Evolutionary conservation across 53 echinoderm and acorn worm species (phyloP).

Genomic region (Zoroaster sp.): DNA sequence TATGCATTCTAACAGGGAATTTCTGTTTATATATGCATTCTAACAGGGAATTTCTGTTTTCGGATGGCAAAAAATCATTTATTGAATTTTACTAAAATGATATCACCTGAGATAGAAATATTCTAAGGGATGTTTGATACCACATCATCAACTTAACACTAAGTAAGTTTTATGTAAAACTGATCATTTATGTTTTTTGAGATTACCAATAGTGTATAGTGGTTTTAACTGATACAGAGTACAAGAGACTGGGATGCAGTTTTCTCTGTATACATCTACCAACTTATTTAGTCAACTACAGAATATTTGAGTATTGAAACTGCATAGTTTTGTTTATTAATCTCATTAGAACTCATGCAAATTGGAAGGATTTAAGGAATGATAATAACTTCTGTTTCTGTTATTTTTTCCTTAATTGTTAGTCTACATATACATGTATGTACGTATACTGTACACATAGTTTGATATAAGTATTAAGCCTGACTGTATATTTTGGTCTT

Average conservation of each 20-base stretch:
- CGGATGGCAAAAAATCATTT: too few relatives aligned
- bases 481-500: not conserved
- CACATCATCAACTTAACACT: too few relatives aligned
- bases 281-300: not conserved
- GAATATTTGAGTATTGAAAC: not conserved
- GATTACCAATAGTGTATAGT: too few relatives aligned
- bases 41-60: too few relatives aligned
- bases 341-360: not conserved
- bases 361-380: not conserved
- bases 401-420: not conserved
- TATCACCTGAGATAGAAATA: too few relatives aligned
- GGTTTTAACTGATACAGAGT: not conserved
- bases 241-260: not conserved
- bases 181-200: too few relatives aligned
- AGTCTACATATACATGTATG: not conserved
- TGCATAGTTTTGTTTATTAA: not conserved
- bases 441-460: not conserved
- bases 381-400: not conserved
- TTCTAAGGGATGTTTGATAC: too few relatives aligned
- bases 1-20: too few relatives aligned
- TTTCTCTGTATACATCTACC: not conserved
- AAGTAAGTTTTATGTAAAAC: too few relatives aligned
- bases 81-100: too few relatives aligned
- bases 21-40: too few relatives aligned
- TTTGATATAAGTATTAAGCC: not conserved